phyloP scores from a whole-genome alignment of 2,113 vertebrate species.

The Saguinus midas region DNA sequence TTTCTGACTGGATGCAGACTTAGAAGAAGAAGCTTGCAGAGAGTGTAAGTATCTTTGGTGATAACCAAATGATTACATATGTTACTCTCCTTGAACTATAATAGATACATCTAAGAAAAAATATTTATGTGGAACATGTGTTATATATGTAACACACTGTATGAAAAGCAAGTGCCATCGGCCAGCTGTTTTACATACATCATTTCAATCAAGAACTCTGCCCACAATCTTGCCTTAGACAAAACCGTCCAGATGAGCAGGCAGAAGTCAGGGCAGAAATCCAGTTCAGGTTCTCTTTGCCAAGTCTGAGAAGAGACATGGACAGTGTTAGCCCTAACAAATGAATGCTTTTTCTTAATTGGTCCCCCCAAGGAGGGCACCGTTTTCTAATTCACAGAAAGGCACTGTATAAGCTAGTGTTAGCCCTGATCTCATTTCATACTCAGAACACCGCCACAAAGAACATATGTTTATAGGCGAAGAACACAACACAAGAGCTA shows the following conservation, averaged over 20 bases:
- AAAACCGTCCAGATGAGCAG: background rate
- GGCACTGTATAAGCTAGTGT: background rate
- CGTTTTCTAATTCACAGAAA: background rate
- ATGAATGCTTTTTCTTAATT: background rate
- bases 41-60: constrained; percentile 17
- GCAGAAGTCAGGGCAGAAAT: background rate
- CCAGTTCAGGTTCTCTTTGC: background rate
- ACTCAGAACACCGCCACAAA: background rate
- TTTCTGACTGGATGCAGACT: too few species aligned
- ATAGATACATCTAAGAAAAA: background rate
- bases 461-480: background rate
- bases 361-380: background rate
- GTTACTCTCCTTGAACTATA: background rate
- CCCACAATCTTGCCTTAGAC: background rate
- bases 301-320: background rate
- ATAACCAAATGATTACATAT: background rate
- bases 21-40: too few species aligned
- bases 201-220: background rate
- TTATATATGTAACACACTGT: background rate
- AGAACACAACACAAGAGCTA: background rate
- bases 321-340: background rate
- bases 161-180: background rate
- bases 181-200: background rate
- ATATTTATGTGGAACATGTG: background rate
- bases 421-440: background rate